A percentile compares a stretch with the other conserved stretches of the same genome.
Evolutionary conservation across 2,797 vertebrate species (phyloP).

Genomic region (Craterocephalus amniculus): DNA sequence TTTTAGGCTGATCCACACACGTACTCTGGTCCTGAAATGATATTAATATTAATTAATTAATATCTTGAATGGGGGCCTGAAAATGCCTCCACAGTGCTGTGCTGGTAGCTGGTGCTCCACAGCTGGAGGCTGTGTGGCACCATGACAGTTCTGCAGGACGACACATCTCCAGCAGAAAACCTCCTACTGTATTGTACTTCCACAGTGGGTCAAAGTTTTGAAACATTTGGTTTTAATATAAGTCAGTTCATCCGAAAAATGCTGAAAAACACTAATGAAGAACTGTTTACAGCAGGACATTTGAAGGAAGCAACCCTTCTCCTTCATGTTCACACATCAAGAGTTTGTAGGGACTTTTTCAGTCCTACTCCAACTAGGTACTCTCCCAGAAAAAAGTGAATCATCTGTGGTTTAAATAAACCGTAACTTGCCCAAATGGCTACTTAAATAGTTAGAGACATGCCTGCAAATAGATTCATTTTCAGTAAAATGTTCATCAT

Average conservation of each 20-base stretch:
- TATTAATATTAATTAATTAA: too few relatives aligned
- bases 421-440: background rate
- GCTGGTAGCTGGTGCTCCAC: too few relatives aligned
- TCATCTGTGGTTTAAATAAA: background rate
- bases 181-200: too few relatives aligned
- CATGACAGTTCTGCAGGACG: too few relatives aligned
- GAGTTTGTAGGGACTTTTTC: slow-evolving; percentile 1
- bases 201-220: too few relatives aligned
- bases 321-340: background rate
- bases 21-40: background rate
- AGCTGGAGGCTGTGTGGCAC: too few relatives aligned
- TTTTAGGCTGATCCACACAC: background rate
- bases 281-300: background rate
- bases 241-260: too few relatives aligned
- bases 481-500: background rate
- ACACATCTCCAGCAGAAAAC: too few relatives aligned
- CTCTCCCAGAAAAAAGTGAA: background rate
- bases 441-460: background rate
- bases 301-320: background rate
- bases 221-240: too few relatives aligned
- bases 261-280: background rate
- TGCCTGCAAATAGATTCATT: background rate
- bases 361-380: background rate
- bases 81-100: too few relatives aligned
- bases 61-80: too few relatives aligned